Evolutionary conservation across 2,113 vertebrate species (phyloP), one percentile per base, ranked within the genome.

Genomic region (Hylia prasina): DNA sequence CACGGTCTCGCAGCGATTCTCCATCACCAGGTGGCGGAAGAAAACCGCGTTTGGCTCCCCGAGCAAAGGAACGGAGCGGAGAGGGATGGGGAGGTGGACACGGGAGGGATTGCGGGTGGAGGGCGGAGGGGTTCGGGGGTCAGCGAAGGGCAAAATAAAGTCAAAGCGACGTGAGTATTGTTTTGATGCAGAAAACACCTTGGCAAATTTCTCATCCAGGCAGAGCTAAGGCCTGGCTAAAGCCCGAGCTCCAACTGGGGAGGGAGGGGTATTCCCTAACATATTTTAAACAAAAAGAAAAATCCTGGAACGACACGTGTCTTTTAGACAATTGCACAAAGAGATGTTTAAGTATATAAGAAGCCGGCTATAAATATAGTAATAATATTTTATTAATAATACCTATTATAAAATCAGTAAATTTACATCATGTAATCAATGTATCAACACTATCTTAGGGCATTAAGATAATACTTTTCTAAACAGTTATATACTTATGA

Each of bases 21-120:
- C 64, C 61, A 30, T 23, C 96, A 50, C 63, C 76, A 95, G 96
- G 89, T 64, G 93, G 96, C 96, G 68, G 25, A 89, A 95, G 35
- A 76, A 86, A 24, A 13, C 82, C 4, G 89, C 91, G 3, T 40
- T 40, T 40, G 40, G 40, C 40, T 63, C 27, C 35, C 22, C 10
- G 18, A 7, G 40, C n/a, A 5, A 10, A 15, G 56, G 33, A 56
- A 6, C 10, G 27, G 39, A 33, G 16, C 37, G 18, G 25, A 6
- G 58, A 2, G 33, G 25, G 45, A 5, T 4, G 54, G 54, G 20
- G 10, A 3, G 66, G 3, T 1, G 54, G 35, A 1, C 50, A 3
- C 3, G 0, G 1, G 2, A 0, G 13, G n/a, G 4, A 5, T 0
- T 7, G 78, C 14, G 28, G 10, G 48, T 9, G 25, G 9, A 44